A percentile compares a stretch with the other conserved stretches of the same genome.
phyloP scores from a whole-genome alignment of 2,888 invertebrate species.

The Alloplasta piceator region DNA sequence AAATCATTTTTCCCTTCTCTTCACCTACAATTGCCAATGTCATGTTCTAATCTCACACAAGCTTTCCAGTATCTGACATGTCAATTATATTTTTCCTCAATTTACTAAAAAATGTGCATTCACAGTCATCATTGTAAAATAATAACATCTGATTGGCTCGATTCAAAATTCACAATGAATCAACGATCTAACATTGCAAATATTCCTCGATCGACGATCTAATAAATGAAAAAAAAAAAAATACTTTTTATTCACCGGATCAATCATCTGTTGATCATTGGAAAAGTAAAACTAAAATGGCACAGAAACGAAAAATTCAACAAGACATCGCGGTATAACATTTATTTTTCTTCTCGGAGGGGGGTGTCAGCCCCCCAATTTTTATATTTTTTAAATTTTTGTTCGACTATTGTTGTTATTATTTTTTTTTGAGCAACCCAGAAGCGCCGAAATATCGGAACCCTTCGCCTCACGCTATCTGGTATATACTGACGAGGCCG shows the following conservation, averaged over 20 bases:
- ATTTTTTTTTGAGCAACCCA: conserved; percentile 3
- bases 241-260: conserved; percentile 13
- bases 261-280: conserved; percentile 19
- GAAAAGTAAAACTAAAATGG: background rate
- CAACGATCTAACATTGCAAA: too few species aligned
- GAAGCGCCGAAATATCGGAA: conserved; percentile 32
- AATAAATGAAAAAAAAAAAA: background rate
- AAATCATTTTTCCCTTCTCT: too few species aligned
- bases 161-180: too few species aligned
- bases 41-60: too few species aligned
- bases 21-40: too few species aligned
- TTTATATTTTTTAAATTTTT: conserved; percentile 16
- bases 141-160: too few species aligned
- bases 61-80: too few species aligned
- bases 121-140: too few species aligned
- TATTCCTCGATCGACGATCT: background rate
- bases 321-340: conserved; percentile 10
- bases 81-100: too few species aligned
- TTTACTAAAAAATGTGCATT: too few species aligned
- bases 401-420: background rate
- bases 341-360: background rate
- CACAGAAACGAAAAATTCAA: background rate
- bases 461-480: conserved; percentile 59
- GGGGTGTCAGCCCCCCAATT: conserved; percentile 10
- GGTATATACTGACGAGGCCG: conserved; percentile 61